These are phyloP conservation scores for Tadarida brasiliensis DNA, from an alignment of 2,797 vertebrate genomes.

Conservation along the genomic window DNA sequence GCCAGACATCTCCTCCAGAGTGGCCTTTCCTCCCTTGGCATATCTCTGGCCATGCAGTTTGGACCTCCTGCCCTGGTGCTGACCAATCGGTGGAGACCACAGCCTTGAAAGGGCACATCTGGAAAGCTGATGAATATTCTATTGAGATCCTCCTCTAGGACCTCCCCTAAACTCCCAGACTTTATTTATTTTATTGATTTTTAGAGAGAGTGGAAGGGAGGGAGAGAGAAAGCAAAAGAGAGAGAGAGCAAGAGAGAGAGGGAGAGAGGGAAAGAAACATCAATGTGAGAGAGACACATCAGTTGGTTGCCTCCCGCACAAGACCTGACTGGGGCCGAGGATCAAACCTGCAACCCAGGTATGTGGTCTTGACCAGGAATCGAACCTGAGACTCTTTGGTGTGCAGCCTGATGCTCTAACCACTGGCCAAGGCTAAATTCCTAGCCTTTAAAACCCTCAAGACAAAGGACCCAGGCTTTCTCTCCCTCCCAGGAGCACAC, in stretches of 20 bases:
- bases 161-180: neutral
- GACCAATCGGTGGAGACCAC: neutral
- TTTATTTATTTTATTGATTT: too few relatives aligned
- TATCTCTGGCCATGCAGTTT: neutral
- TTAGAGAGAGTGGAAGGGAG: too few relatives aligned
- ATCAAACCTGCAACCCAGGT: too few relatives aligned
- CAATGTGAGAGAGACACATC: too few relatives aligned
- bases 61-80: neutral
- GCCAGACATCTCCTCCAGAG: neutral
- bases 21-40: neutral
- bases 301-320: too few relatives aligned
- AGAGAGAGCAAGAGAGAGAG: too few relatives aligned
- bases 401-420: too few relatives aligned
- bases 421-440: neutral
- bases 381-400: too few relatives aligned
- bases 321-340: too few relatives aligned
- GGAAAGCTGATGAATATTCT: neutral
- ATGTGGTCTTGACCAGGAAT: too few relatives aligned
- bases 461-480: neutral
- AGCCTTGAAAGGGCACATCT: neutral
- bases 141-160: neutral
- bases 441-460: neutral
- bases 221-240: too few relatives aligned
- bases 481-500: neutral
- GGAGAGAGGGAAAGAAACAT: too few relatives aligned